phyloP scores from a whole-genome alignment of 1,140 invertebrate genomes.

The Rhynchophorus ferrugineus region DNA sequence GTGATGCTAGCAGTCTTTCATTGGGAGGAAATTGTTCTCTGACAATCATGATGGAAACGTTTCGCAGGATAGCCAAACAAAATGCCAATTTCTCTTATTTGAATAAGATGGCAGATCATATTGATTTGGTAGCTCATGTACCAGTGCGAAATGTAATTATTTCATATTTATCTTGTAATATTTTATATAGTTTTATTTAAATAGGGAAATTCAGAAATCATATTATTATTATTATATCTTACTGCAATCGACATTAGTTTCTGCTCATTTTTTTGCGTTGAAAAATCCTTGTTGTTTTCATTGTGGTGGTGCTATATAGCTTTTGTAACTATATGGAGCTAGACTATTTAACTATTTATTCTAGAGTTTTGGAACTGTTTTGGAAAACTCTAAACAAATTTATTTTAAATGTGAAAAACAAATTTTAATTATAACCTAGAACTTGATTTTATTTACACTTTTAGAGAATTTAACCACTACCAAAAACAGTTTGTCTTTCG shows the following conservation, averaged over 20 bases:
- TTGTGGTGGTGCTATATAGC: too few species aligned
- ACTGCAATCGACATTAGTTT: too few species aligned
- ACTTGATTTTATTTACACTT: neutral
- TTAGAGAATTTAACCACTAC: neutral
- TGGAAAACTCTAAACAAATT: too few species aligned
- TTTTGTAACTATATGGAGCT: too few species aligned
- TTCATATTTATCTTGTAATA: neutral
- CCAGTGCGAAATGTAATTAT: constrained; percentile 59
- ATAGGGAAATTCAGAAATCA: neutral
- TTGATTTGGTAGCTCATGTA: constrained; percentile 60
- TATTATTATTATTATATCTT: too few species aligned
- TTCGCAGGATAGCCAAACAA: constrained; percentile 40
- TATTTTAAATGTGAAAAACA: too few species aligned
- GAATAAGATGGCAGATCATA: constrained; percentile 50
- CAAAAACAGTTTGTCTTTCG: too few species aligned
- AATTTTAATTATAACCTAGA: too few species aligned
- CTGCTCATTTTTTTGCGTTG: too few species aligned
- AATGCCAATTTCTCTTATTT: constrained; percentile 49
- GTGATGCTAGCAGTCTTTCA: constrained; percentile 45
- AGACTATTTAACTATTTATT: too few species aligned
- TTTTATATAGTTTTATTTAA: constrained; percentile 21
- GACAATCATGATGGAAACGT: constrained; percentile 54
- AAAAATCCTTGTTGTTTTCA: too few species aligned
- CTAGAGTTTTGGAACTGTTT: too few species aligned
- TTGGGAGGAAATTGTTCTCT: constrained; percentile 60